Percentiles rank a stretch among this genome's conserved stretches.
These are phyloP conservation scores for Sakesphorus luctuosus DNA, from an alignment of 2,113 vertebrate species.

Conservation along the genomic window DNA sequence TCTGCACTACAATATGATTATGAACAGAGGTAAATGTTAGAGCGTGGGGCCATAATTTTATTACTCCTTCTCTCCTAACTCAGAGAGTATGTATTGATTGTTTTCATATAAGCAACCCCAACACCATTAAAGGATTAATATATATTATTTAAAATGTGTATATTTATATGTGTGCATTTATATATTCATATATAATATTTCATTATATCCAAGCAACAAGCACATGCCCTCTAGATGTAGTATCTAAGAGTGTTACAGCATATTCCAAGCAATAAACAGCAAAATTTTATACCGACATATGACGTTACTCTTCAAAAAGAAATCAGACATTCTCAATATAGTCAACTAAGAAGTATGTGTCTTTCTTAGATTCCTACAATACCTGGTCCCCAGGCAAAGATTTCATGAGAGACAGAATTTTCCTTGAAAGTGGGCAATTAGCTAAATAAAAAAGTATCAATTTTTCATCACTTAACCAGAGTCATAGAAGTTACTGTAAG, in stretches of 20 bases:
- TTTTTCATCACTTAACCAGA: constrained; percentile 1
- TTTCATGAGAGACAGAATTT: background rate
- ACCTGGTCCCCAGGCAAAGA: background rate
- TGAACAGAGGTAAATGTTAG: background rate
- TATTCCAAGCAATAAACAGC: background rate
- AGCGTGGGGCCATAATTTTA: background rate
- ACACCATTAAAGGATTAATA: background rate
- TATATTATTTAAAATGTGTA: background rate
- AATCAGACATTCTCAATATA: background rate
- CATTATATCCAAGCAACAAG: background rate
- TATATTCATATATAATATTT: background rate
- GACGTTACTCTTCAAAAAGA: background rate
- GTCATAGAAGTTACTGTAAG: background rate
- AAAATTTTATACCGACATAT: background rate
- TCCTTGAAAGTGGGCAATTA: constrained; percentile 37
- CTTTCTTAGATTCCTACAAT: background rate
- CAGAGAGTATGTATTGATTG: background rate
- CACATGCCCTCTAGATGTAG: background rate
- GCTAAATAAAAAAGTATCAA: background rate
- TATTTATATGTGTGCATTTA: background rate
- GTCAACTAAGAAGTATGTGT: background rate
- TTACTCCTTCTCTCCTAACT: background rate
- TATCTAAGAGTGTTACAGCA: background rate
- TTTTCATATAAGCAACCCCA: background rate
- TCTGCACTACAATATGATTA: background rate